Evolutionary conservation across 2,797 vertebrate genomes (phyloP).

Genomic region (Percopsis omiscomaycus): DNA sequence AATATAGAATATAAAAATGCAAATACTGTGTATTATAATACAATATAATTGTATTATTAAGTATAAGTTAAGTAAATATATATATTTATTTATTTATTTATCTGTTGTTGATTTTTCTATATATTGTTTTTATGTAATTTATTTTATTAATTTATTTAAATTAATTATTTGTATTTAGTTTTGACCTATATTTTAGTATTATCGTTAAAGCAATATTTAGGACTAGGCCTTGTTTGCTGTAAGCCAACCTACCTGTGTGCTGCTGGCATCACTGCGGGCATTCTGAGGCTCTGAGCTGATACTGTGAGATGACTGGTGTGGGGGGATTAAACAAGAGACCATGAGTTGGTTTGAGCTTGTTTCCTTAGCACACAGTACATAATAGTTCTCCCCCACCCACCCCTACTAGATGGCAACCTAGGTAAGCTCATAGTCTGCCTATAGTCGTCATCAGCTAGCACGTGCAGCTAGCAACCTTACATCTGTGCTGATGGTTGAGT

Average conservation of each 20-base stretch:
- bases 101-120: too few species aligned
- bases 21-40: too few species aligned
- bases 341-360: conserved; percentile 29
- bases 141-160: neutral
- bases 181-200: neutral
- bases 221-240: too few species aligned
- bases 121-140: conserved; percentile 4
- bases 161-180: too few species aligned
- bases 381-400: neutral
- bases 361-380: neutral
- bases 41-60: too few species aligned
- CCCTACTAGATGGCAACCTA: too few species aligned
- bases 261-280: conserved; percentile 86
- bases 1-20: too few species aligned
- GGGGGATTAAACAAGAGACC: conserved; percentile 25
- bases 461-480: conserved; percentile 60
- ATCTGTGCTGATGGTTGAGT: conserved; percentile 94
- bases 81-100: too few species aligned
- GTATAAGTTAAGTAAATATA: too few species aligned
- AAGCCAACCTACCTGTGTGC: conserved; percentile 82
- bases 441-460: too few species aligned
- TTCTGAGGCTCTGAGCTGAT: conserved; percentile 88
- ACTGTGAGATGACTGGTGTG: conserved; percentile 88
- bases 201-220: neutral
- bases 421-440: too few species aligned